phyloP scores from a whole-genome alignment of 2,797 vertebrate species.

The Rhyacichthys aspro region DNA sequence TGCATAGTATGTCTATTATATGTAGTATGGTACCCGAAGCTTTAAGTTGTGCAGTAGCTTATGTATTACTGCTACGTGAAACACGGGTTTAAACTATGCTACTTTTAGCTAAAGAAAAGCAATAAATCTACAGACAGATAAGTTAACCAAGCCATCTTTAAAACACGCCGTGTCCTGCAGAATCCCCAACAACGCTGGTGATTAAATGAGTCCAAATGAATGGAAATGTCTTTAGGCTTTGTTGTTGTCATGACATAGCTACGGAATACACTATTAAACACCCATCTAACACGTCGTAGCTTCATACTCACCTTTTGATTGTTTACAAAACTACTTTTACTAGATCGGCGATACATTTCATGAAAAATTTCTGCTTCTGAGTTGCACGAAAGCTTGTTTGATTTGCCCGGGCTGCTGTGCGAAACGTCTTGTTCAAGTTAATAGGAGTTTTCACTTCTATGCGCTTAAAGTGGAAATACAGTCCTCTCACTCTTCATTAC shows the following conservation, averaged over 20 bases:
- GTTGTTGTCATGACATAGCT: background rate
- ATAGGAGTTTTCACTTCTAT: background rate
- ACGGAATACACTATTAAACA: background rate
- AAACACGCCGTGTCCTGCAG: too few species aligned
- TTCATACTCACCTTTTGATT: background rate
- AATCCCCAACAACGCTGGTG: too few species aligned
- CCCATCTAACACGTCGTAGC: background rate
- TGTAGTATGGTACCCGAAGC: too few species aligned
- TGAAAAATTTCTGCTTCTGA: background rate
- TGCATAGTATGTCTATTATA: too few species aligned
- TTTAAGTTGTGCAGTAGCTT: too few species aligned
- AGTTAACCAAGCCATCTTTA: too few species aligned
- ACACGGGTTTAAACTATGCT: too few species aligned
- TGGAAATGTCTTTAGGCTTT: background rate
- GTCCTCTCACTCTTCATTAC: too few species aligned
- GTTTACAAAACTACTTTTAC: too few species aligned
- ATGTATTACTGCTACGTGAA: too few species aligned
- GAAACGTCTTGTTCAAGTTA: constrained; percentile 16
- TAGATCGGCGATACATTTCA: background rate
- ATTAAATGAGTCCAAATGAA: background rate
- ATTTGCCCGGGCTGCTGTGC: constrained; percentile 32
- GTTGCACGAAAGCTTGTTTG: constrained; percentile 18
- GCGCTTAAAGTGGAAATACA: background rate
- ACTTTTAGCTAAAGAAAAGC: too few species aligned
- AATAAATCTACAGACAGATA: too few species aligned